phyloP scores from a whole-genome alignment of 2,113 vertebrate species.

The Antennarius striatus region DNA sequence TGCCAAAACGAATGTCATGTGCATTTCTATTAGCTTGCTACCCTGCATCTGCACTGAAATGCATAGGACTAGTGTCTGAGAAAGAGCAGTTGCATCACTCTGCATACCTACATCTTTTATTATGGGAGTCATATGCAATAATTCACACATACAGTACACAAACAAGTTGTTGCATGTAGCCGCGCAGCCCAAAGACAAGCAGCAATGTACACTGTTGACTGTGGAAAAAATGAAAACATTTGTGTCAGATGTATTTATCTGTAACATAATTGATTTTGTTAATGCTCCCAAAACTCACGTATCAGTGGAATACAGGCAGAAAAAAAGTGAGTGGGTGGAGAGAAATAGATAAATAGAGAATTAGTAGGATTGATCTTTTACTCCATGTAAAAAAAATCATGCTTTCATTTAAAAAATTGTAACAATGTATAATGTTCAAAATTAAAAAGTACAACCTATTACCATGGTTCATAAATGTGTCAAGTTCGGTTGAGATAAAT shows the following conservation, averaged over 20 bases:
- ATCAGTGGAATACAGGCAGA: slow-evolving; percentile 8
- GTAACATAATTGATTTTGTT: background rate
- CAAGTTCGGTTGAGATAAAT: no score
- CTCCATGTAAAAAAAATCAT: no score
- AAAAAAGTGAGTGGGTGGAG: background rate
- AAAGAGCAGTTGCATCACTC: slow-evolving; percentile 20
- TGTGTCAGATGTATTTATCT: background rate
- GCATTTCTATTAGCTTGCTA: background rate
- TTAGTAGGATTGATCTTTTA: no score
- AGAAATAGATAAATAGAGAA: no score
- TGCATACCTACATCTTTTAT: slow-evolving; percentile 53
- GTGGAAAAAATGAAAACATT: background rate
- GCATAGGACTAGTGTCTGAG: background rate
- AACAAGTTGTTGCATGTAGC: slow-evolving; percentile 55
- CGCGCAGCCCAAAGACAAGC: slow-evolving; percentile 21
- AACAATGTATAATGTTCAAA: no score
- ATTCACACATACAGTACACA: slow-evolving; percentile 23
- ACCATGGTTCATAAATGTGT: no score
- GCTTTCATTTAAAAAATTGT: no score
- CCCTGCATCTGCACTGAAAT: slow-evolving; percentile 4
- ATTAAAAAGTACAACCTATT: no score
- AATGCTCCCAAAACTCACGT: slow-evolving; percentile 14
- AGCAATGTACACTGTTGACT: slow-evolving; percentile 10
- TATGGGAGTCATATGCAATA: slow-evolving; percentile 18
- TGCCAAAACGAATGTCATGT: background rate